phyloP scores from a whole-genome alignment of 2,113 vertebrate species.

The Hyperoodon ampullatus region DNA sequence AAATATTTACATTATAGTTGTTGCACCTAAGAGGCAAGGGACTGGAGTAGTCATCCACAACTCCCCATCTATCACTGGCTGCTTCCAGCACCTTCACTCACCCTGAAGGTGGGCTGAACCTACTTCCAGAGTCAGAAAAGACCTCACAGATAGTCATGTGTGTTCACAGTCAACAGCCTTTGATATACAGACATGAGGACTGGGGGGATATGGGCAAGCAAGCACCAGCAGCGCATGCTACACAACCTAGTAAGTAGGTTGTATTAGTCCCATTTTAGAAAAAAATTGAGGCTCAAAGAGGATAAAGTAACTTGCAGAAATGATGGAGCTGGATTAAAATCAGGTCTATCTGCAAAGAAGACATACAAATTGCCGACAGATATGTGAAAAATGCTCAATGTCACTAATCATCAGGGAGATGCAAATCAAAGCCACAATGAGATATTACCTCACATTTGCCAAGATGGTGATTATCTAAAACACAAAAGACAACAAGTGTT shows the following conservation, averaged over 20 bases:
- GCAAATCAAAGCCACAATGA: not conserved
- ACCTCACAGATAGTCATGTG: too few species aligned
- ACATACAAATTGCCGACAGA: not conserved
- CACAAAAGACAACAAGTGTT: not conserved
- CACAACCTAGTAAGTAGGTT: not conserved
- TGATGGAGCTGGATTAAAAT: not conserved
- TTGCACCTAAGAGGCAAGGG: not conserved
- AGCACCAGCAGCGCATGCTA: rapidly evolving
- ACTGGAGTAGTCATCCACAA: not conserved
- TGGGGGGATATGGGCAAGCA: not conserved
- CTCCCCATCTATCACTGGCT: not conserved
- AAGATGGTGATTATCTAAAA: not conserved
- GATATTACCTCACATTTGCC: not conserved
- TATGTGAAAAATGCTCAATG: not conserved
- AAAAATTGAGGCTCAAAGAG: not conserved
- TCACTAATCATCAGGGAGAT: not conserved
- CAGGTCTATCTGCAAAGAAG: not conserved
- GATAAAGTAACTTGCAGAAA: not conserved
- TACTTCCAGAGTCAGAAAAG: not conserved
- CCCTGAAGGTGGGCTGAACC: not conserved
- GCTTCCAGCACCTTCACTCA: not conserved
- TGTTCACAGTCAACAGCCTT: not conserved
- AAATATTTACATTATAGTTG: not conserved
- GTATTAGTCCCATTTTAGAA: not conserved
- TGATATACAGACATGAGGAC: not conserved